A percentile compares a stretch with the other conserved stretches of the same genome.
phyloP scores from a whole-genome alignment of 1,140 invertebrate species.

The Musca vetustissima region DNA sequence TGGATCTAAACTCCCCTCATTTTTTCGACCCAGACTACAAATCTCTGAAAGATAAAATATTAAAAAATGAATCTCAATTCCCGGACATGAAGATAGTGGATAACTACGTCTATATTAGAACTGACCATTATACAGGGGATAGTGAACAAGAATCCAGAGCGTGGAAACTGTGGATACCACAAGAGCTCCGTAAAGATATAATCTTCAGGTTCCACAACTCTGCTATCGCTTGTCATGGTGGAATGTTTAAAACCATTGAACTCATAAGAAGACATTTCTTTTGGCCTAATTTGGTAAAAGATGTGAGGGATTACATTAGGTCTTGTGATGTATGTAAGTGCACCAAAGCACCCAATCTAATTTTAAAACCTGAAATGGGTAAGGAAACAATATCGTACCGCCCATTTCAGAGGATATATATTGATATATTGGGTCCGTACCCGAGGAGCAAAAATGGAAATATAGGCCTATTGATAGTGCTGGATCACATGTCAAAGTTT shows the following conservation, averaged over 20 bases:
- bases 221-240: not conserved
- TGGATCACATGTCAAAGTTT: conserved; percentile 25
- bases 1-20: conserved; percentile 7
- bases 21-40: not conserved
- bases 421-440: conserved; percentile 19
- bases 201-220: not conserved
- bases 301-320: not conserved
- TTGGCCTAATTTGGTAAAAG: conserved; percentile 13
- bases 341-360: not conserved
- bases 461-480: conserved; percentile 8
- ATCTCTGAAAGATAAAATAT: not conserved
- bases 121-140: not conserved
- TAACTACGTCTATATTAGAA: conserved; percentile 9
- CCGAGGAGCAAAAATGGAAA: conserved; percentile 16
- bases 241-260: conserved; percentile 1
- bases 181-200: not conserved
- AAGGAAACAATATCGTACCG: not conserved
- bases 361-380: not conserved
- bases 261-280: not conserved
- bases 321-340: conserved; percentile 15
- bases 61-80: not conserved
- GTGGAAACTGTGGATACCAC: conserved; percentile 28
- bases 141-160: not conserved
- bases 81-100: conserved; percentile 1
- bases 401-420: conserved; percentile 11